Base-by-base conservation (phyloP, 1,140 invertebrate genomes). In the Epicauta chinensis region DNA sequence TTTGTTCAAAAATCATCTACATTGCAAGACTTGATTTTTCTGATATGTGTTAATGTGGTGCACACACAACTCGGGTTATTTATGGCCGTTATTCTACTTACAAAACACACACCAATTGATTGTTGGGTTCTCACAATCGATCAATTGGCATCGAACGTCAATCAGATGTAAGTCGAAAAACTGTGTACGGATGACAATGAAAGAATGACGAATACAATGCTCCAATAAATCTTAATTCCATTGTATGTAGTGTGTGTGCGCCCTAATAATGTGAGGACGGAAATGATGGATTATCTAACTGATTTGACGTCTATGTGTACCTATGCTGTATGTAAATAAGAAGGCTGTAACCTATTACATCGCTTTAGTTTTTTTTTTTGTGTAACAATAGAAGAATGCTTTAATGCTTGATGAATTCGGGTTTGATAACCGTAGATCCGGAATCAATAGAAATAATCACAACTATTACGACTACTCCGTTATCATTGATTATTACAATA, bases 211-310 rank as follows among this genome's bases (percentile, higher is more conserved):
- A 40, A 42, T 40, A 61, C 55, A 59, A 61, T 61, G 44, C 40
- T 44, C 53, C 53, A 60, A 60, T 60, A 58, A 58, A 57, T 52
- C 55, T 60, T 57, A 50, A 58, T 42, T 48, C 51, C 43, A 55
- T 58, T 53, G 53, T 53, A 39, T 55, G 50, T 38, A 60, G 16
- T 39, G 49, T 34, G 45, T 44, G 23, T 50, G 39, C 39, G 23
- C 47, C 51, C 46, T 42, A 47, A 32, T 32, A 60, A 54, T 40
- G 53, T 55, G 59, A 61, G 46, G 59, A 60, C 59, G 49, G 40
- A 35, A 44, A 55, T 60, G 59, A 60, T 60, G 59, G 55, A 60
- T 60, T 38, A 15, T 14, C 34, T 16, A 23, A 23, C 23, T 23
- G 23, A 23, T 23, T 23, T 23, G 23, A 23, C 23, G 23, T 2